Base-by-base conservation (phyloP, 2,797 vertebrate species). In the Apodemus agrarius region DNA sequence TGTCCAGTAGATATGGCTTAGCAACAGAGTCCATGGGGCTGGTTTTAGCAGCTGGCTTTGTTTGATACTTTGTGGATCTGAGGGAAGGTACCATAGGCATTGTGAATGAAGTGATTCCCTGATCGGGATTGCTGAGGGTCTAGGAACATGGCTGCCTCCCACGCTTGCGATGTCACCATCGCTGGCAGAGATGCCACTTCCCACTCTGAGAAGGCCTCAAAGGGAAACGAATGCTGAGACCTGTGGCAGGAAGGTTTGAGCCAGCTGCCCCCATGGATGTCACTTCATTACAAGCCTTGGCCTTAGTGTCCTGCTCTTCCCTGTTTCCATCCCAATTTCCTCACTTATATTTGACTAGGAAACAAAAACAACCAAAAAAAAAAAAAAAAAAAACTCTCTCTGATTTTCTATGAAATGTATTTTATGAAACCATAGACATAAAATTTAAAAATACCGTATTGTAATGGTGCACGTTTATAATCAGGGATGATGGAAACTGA, bases 91-190 rank as follows among this genome's bases (percentile, higher is more conserved):
- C 8, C 4, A 6, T 19, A 37, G 76, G 78, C 74, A 43, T 84
- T 61, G 34, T 4, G 5, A 21, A 24, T 8, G 22, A 13, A 29
- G 21, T 0, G 2, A 26, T 63, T 75, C 9, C 3, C 16, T 2
- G 0, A 5, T 46, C 52, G 85, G 52, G 13, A 7, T 52, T 9
- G 16, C 65, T 4, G 7, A 12, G 34, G 29, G 57, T 10, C 3
- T 40, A 10, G n/a, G 31, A n/a, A 61, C 65, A n/a, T 75, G 37
- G 80, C 80, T 43, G 80, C 31, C 24, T 72, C 17, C 43, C 0
- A 0, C 29, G 49, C 6, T 0, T 3, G 5, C 26, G 26, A 2
- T 17, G 22, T 40, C 21, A 4, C n/a, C n/a, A n/a, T n/a, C n/a
- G n/a, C n/a, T n/a, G n/a, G 78, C 2, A 0, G 19, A 86, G 40